These are phyloP conservation scores for Sebastes taczanowskii DNA, from an alignment of 2,797 vertebrate species.

Conservation along the genomic window DNA sequence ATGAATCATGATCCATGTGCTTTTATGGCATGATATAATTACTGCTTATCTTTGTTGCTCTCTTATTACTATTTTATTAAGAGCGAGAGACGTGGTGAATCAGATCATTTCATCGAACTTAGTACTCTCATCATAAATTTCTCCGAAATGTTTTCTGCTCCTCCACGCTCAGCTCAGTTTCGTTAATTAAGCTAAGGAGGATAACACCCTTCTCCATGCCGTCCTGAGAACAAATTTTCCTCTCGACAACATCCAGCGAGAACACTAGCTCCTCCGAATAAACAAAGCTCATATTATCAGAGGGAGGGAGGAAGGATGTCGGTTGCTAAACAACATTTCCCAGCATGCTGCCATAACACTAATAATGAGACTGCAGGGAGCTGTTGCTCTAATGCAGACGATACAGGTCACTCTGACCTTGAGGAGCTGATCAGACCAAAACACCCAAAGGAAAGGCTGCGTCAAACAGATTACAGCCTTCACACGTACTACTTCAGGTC, in stretches of 20 bases:
- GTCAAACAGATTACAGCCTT: slow-evolving; percentile 22
- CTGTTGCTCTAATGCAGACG: slow-evolving; percentile 77
- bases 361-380: slow-evolving; percentile 71
- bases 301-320: slow-evolving; percentile 79
- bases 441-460: slow-evolving; percentile 20
- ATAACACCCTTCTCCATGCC: slow-evolving; percentile 3
- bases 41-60: not conserved
- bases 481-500: not conserved
- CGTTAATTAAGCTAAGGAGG: slow-evolving; percentile 39
- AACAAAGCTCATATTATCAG: slow-evolving; percentile 82
- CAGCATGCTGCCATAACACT: slow-evolving; percentile 53
- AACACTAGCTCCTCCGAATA: slow-evolving; percentile 80
- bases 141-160: slow-evolving; percentile 17
- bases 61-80: not conserved
- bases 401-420: slow-evolving; percentile 60
- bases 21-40: not conserved
- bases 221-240: slow-evolving; percentile 56
- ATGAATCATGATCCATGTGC: not conserved
- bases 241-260: slow-evolving; percentile 76
- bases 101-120: not conserved
- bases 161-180: not conserved
- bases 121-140: not conserved
- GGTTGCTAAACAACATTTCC: slow-evolving; percentile 76
- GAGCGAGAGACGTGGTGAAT: not conserved
- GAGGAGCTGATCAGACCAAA: slow-evolving; percentile 37